A percentile compares a stretch with the other conserved stretches of the same genome.
phyloP scores from a whole-genome alignment of 1,140 invertebrate genomes.

The Heliothis subflexa region DNA sequence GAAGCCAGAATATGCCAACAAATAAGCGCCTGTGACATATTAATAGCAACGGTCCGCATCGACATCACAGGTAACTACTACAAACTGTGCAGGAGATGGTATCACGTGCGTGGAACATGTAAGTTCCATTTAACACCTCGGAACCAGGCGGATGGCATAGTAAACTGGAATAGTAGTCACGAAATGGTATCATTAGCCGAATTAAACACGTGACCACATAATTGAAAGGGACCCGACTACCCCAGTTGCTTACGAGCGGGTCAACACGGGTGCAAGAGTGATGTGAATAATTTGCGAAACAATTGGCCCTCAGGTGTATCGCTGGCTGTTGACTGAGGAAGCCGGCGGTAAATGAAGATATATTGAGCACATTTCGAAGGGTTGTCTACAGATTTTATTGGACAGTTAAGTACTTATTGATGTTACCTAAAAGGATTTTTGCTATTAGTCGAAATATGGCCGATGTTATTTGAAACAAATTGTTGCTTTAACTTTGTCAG shows the following conservation, averaged over 20 bases:
- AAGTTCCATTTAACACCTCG: constrained; percentile 72
- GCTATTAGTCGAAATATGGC: too few species aligned
- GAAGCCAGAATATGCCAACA: neutral
- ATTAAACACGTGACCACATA: constrained; percentile 69
- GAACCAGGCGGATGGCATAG: constrained; percentile 59
- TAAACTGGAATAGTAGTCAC: constrained; percentile 65
- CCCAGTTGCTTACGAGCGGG: constrained; percentile 35
- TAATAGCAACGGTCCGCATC: constrained; percentile 41
- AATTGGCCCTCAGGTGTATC: constrained; percentile 49
- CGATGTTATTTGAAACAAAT: too few species aligned
- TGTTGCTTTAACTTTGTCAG: too few species aligned
- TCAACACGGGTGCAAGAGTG: constrained; percentile 50
- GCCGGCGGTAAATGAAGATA: constrained; percentile 50
- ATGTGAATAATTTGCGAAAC: constrained; percentile 54
- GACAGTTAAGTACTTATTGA: constrained; percentile 1
- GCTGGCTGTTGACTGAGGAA: constrained; percentile 40
- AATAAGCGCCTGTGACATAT: constrained; percentile 39
- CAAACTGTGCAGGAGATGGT: constrained; percentile 47
- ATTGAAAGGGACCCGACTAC: constrained; percentile 59
- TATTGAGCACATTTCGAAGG: constrained; percentile 45
- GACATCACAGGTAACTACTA: constrained; percentile 37
- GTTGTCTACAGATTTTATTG: constrained; percentile 10
- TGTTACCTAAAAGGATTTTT: too few species aligned
- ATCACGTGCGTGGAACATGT: constrained; percentile 60
- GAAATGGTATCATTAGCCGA: constrained; percentile 70